Conservation (phyloP, 2,113 vertebrate genomes). For the Ophthalmolycus amberensis region DNA sequence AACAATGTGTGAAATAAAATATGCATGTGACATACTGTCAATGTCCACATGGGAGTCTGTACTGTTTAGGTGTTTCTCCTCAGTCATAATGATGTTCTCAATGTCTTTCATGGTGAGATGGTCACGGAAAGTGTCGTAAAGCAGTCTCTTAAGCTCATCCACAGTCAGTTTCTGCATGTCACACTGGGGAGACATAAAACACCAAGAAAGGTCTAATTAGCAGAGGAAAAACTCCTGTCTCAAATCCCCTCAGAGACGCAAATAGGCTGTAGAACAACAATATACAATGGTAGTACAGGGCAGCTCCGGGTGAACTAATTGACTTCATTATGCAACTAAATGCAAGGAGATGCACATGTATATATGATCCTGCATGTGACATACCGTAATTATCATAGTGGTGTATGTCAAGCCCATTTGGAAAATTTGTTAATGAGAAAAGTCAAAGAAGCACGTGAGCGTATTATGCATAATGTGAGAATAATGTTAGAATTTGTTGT, state of each 20-base stretch:
- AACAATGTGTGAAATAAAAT: neutral
- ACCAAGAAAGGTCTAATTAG: conserved; percentile 29
- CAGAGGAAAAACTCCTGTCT: conserved; percentile 15
- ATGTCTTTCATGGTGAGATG: conserved; percentile 99
- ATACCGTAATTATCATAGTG: neutral
- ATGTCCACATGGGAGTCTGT: conserved; percentile 93
- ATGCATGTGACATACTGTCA: conserved; percentile 87
- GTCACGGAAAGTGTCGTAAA: conserved; percentile 98
- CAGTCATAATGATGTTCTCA: conserved; percentile 98
- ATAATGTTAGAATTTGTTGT: neutral
- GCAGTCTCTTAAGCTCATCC: conserved; percentile 95
- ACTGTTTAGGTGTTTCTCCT: conserved; percentile 96
- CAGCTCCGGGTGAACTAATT: neutral
- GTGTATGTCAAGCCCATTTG: neutral
- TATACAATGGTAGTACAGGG: neutral
- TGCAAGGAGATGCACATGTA: neutral
- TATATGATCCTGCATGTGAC: neutral
- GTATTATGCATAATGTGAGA: neutral
- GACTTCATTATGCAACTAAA: conserved; percentile 32
- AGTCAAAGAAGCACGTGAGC: neutral
- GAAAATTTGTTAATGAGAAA: neutral
- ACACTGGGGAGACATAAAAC: conserved; percentile 82
- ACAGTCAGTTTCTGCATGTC: conserved; percentile 99
- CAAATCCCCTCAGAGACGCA: conserved; percentile 19
- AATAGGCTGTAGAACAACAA: conserved; percentile 31